Evolutionary conservation across 2,888 invertebrate genomes (phyloP).

Genomic region (Atrina japonica): DNA sequence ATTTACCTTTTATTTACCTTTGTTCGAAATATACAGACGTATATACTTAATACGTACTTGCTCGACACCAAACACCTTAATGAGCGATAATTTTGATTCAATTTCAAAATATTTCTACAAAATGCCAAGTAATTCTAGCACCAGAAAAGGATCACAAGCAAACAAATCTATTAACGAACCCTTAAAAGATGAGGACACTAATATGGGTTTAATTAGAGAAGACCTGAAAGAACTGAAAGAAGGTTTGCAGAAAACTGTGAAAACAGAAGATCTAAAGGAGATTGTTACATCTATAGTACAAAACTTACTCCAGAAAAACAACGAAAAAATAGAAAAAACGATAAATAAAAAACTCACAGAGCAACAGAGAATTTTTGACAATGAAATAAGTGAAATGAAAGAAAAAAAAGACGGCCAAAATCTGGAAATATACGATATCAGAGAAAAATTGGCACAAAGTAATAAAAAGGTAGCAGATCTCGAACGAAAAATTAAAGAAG

Average conservation of each 20-base stretch:
- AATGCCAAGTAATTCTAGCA: no score
- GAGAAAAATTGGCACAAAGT: neutral
- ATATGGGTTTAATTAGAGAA: neutral
- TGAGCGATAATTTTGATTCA: no score
- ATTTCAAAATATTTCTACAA: no score
- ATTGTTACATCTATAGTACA: neutral
- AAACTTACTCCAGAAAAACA: neutral
- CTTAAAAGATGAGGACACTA: no score
- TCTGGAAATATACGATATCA: neutral
- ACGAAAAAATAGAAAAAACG: neutral
- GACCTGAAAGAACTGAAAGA: constrained; percentile 1
- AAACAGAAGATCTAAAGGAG: neutral
- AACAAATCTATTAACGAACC: no score
- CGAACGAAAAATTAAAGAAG: neutral
- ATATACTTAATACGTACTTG: no score
- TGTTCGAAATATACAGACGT: no score
- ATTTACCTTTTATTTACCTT: no score
- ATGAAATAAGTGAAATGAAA: no score
- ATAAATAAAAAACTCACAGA: neutral
- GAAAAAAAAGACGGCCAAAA: neutral
- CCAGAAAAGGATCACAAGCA: no score
- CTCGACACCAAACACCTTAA: no score
- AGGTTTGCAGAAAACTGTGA: constrained; percentile 6
- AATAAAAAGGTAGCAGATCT: neutral
- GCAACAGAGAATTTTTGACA: no score